These are phyloP conservation scores for Trisateles emortualis DNA, from an alignment of 2,888 invertebrate species.

Conservation along the genomic window DNA sequence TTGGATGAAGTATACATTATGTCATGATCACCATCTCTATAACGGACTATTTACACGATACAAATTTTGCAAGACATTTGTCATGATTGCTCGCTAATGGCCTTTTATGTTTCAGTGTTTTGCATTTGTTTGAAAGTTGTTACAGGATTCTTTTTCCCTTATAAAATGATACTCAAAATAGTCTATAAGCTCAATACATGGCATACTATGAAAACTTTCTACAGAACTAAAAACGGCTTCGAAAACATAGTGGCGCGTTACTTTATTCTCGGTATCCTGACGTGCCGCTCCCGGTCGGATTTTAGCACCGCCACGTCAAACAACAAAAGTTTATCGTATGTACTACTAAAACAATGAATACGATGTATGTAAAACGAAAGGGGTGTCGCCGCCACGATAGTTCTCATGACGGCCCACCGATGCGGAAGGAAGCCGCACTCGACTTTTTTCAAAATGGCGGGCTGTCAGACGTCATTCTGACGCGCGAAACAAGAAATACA, in stretches of 20 bases:
- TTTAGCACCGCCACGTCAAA: constrained; percentile 67
- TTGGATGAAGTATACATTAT: constrained; percentile 13
- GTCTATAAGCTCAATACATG: too few species aligned
- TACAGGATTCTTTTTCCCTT: too few species aligned
- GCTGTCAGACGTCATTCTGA: constrained; percentile 79
- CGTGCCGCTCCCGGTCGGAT: constrained; percentile 58
- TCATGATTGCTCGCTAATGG: too few species aligned
- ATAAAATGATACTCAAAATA: too few species aligned
- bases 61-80: too few species aligned
- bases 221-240: constrained; percentile 39
- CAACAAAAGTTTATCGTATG: constrained; percentile 80
- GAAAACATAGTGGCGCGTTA: constrained; percentile 49
- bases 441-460: constrained; percentile 85
- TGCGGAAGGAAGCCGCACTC: constrained; percentile 85
- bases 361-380: constrained; percentile 82
- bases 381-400: constrained; percentile 80
- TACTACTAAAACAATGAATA: constrained; percentile 85
- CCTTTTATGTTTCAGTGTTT: too few species aligned
- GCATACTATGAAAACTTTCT: constrained; percentile 13
- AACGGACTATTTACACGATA: not conserved
- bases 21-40: not conserved
- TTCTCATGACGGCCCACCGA: constrained; percentile 82
- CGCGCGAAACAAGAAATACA: constrained; percentile 75
- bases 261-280: constrained; percentile 54
- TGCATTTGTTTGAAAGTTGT: too few species aligned